Conservation (phyloP, 2,888 invertebrate species). For the Caenorhabditis sp. region DNA sequence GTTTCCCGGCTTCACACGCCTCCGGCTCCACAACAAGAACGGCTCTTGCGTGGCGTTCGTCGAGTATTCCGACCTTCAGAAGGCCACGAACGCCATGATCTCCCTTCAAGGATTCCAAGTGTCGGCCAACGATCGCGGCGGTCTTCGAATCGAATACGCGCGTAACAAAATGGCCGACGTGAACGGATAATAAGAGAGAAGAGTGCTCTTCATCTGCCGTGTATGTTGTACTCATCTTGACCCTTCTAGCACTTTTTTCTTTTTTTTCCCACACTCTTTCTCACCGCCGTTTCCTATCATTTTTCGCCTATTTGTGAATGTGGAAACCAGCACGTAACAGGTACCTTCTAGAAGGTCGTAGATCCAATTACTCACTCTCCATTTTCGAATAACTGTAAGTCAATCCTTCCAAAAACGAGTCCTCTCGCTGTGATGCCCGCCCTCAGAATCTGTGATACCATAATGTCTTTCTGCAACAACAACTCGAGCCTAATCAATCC, state of each 20-base stretch:
- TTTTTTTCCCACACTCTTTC: slow-evolving; percentile 1
- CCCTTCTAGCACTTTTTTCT: background rate
- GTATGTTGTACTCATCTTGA: slow-evolving; percentile 27
- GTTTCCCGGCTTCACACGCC: slow-evolving; percentile 96
- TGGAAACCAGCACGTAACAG: slow-evolving; percentile 20
- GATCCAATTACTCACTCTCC: no score
- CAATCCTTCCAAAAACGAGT: no score
- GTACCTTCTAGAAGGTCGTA: no score
- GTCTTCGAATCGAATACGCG: slow-evolving; percentile 98
- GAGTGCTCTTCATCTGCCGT: no score
- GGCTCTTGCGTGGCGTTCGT: slow-evolving; percentile 96
- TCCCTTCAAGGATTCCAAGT: slow-evolving; percentile 90
- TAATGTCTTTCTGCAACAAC: slow-evolving; percentile 17
- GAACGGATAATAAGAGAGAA: slow-evolving; percentile 56
- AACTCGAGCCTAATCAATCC: background rate
- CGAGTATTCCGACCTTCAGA: slow-evolving; percentile 92
- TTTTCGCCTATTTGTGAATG: no score
- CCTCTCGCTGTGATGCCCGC: background rate
- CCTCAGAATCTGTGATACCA: slow-evolving; percentile 15
- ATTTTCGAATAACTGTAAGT: no score
- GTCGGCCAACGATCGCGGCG: slow-evolving; percentile 89
- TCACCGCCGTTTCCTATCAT: no score
- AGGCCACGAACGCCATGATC: slow-evolving; percentile 92
- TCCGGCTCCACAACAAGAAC: slow-evolving; percentile 88
- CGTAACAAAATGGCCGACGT: slow-evolving; percentile 97